Conservation (phyloP, 2,888 invertebrate genomes). For the Cynaeus angustus region DNA sequence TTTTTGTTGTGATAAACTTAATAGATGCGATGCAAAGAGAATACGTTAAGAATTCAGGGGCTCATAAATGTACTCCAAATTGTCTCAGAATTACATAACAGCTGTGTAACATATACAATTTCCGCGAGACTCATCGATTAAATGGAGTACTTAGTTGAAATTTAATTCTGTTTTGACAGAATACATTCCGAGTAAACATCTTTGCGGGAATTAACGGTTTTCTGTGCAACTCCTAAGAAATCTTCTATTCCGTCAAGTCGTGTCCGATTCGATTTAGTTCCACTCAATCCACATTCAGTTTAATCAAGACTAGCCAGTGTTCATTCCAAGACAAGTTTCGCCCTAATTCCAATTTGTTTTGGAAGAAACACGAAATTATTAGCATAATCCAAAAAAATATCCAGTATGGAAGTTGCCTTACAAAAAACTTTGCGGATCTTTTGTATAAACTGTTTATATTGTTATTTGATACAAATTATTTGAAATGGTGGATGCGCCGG, state of each 20-base stretch:
- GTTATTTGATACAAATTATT: too few species aligned
- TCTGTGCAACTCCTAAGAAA: constrained; percentile 18
- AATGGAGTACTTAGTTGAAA: too few species aligned
- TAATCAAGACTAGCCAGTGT: constrained; percentile 23
- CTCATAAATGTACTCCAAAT: background rate
- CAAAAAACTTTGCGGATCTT: too few species aligned
- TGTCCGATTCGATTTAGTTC: constrained; percentile 41
- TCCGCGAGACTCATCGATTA: too few species aligned
- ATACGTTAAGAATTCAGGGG: constrained; percentile 38
- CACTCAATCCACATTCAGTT: constrained; percentile 22
- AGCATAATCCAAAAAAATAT: too few species aligned
- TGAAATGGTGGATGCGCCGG: too few species aligned
- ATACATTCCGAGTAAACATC: background rate
- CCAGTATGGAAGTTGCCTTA: too few species aligned
- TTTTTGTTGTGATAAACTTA: constrained; percentile 52
- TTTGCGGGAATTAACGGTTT: constrained; percentile 12
- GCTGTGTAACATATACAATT: background rate
- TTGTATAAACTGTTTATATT: too few species aligned
- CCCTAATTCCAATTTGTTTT: constrained; percentile 24
- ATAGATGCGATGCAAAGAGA: constrained; percentile 43
- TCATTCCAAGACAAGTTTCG: too few species aligned
- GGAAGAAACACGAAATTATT: background rate
- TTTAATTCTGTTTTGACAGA: too few species aligned
- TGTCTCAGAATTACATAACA: background rate
- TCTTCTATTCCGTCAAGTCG: constrained; percentile 33